These are phyloP conservation scores for Rhagologus leucostigma DNA, from an alignment of 2,113 vertebrate species.

Conservation along the genomic window DNA sequence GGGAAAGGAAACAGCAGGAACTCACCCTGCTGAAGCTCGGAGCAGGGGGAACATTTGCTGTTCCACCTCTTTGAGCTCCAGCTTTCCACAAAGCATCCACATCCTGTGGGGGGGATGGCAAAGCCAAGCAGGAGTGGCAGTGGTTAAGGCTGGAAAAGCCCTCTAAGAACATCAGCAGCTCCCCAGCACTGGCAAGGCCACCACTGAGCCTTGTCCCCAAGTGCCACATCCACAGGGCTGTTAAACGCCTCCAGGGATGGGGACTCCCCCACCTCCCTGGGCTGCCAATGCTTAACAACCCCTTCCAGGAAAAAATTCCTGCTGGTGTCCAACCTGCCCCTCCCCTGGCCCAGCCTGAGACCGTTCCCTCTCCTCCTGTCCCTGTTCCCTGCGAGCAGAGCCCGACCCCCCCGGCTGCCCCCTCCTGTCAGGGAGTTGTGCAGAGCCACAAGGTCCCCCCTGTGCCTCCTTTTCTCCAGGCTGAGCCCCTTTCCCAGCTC, in stretches of 20 bases:
- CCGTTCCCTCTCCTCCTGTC: background rate
- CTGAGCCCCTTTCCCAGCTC: background rate
- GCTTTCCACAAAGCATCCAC: background rate
- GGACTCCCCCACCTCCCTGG: background rate
- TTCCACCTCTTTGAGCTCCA: background rate
- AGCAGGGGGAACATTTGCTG: background rate
- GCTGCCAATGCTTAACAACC: background rate
- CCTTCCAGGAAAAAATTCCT: background rate
- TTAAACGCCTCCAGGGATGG: background rate
- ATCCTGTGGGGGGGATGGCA: background rate
- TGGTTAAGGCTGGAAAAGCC: background rate
- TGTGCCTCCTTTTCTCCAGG: background rate
- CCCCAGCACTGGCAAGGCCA: background rate
- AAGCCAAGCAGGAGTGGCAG: background rate
- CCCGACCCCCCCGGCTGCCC: rapidly evolving
- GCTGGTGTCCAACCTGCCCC: rapidly evolving
- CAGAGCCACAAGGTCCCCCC: background rate
- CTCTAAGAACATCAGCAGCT: background rate
- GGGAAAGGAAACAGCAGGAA: background rate
- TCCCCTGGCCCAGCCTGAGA: background rate
- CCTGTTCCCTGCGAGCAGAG: background rate
- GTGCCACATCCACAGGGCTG: background rate
- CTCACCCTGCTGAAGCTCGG: background rate
- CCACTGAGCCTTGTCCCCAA: background rate
- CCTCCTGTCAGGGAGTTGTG: background rate